phyloP scores from a whole-genome alignment of 1,140 invertebrate species.

The Tribolium castaneum region DNA sequence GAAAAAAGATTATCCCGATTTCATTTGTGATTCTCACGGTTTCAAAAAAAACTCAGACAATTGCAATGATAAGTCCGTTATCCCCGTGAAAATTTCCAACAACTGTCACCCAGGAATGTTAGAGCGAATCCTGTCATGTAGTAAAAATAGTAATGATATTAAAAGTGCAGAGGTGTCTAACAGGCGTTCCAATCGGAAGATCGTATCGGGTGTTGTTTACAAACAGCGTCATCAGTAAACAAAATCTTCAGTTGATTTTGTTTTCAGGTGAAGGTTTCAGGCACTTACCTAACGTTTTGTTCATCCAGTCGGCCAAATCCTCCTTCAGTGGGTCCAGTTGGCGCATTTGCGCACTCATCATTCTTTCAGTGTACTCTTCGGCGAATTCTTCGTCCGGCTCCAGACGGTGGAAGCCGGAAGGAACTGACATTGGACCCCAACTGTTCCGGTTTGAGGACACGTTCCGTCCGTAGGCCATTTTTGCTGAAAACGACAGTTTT shows the following conservation, averaged over 20 bases:
- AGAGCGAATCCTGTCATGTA: constrained; percentile 13
- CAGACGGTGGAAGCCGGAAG: constrained; percentile 53
- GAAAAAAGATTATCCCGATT: background rate
- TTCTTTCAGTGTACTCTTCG: constrained; percentile 80
- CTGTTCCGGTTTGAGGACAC: constrained; percentile 71
- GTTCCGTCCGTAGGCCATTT: constrained; percentile 50
- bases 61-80: background rate
- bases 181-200: background rate
- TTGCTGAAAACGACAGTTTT: background rate
- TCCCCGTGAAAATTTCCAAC: constrained; percentile 17
- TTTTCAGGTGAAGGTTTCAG: constrained; percentile 27
- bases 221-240: constrained; percentile 34
- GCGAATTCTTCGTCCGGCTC: constrained; percentile 51
- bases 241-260: constrained; percentile 45
- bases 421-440: constrained; percentile 73
- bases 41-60: background rate
- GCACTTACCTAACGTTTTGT: constrained; percentile 81
- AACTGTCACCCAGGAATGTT: background rate
- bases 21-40: background rate
- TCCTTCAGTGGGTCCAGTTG: constrained; percentile 85
- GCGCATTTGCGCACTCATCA: constrained; percentile 79
- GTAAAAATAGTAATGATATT: constrained; percentile 27
- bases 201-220: constrained; percentile 26
- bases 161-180: background rate
- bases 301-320: constrained; percentile 89